phyloP scores from a whole-genome alignment of 2,113 vertebrate species.

The Hassar affinis region DNA sequence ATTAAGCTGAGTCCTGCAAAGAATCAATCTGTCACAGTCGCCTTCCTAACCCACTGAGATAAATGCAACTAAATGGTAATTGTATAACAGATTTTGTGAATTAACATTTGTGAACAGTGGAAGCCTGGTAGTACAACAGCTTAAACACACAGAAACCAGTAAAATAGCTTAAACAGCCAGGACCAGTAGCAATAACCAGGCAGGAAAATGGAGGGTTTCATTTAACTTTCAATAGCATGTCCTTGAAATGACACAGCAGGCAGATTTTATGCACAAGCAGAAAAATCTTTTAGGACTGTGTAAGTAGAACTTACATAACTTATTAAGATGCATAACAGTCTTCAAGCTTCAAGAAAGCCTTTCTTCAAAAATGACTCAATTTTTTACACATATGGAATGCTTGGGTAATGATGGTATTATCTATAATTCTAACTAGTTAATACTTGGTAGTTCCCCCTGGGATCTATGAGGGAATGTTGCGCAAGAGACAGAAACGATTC shows the following conservation, averaged over 20 bases:
- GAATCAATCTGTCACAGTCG: not conserved
- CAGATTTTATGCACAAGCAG: not conserved
- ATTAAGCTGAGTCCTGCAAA: not conserved
- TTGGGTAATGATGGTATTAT: not conserved
- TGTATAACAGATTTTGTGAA: not conserved
- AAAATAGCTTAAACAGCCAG: no score
- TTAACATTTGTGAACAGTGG: not conserved
- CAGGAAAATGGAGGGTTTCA: not conserved
- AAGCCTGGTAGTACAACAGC: not conserved
- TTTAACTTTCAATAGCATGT: not conserved
- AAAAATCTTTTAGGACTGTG: not conserved
- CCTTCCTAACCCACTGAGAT: not conserved
- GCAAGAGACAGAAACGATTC: no score
- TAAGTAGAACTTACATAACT: not conserved
- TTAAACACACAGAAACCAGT: not conserved
- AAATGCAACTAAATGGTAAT: constrained; percentile 21
- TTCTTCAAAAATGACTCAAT: no score
- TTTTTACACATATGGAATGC: not conserved
- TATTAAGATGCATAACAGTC: not conserved
- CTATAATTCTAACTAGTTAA: not conserved
- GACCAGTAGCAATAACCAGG: not conserved
- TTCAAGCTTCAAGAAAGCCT: no score
- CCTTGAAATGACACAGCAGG: not conserved
- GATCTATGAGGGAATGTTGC: no score
- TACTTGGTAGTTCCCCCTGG: no score